Evolutionary conservation across 1,140 invertebrate species (phyloP).

Genomic region (Eubasilissa regina): DNA sequence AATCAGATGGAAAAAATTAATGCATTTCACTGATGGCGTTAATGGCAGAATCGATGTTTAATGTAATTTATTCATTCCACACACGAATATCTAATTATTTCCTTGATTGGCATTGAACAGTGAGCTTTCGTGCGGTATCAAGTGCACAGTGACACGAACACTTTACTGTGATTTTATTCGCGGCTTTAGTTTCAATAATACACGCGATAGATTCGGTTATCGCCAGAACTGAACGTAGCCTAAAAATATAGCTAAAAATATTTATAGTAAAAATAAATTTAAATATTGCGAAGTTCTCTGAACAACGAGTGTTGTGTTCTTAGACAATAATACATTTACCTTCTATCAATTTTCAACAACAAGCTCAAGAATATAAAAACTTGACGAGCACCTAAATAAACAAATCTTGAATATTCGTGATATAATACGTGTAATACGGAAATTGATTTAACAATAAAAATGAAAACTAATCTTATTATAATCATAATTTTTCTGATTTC

Average conservation of each 20-base stretch:
- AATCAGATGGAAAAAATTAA: too few relatives aligned
- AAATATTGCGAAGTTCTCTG: background rate
- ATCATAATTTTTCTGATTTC: background rate
- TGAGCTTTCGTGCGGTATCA: constrained; percentile 15
- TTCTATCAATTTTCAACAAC: too few relatives aligned
- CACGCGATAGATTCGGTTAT: background rate
- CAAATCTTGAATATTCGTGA: too few relatives aligned
- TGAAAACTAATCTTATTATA: background rate
- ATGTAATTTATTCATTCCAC: too few relatives aligned
- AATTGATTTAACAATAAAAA: background rate
- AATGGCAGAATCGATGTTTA: too few relatives aligned
- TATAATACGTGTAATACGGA: too few relatives aligned
- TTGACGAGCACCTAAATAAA: too few relatives aligned
- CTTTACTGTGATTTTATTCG: background rate
- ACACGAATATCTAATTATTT: background rate
- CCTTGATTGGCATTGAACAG: background rate
- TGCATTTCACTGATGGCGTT: too few relatives aligned
- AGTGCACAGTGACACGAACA: background rate
- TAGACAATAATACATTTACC: too few relatives aligned
- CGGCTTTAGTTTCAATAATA: background rate
- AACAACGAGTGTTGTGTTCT: too few relatives aligned
- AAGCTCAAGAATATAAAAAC: too few relatives aligned
- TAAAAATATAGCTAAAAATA: background rate
- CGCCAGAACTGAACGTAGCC: background rate
- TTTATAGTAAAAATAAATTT: background rate